These are phyloP conservation scores for Hydraecia micacea DNA, from an alignment of 2,888 invertebrate species.

Conservation along the genomic window DNA sequence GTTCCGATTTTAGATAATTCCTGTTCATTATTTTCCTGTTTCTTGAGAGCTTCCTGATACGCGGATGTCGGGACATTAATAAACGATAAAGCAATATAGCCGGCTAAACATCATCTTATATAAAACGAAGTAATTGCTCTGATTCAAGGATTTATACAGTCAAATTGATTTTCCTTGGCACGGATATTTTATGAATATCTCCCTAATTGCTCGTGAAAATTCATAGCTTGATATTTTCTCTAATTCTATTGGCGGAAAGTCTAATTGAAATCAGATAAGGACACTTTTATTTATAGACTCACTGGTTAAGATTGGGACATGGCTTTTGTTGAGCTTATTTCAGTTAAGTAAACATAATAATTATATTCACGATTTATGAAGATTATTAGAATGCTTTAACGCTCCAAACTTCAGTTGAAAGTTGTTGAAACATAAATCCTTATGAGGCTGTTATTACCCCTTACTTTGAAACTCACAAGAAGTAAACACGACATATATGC, in stretches of 20 bases:
- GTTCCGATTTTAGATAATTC: constrained; percentile 5
- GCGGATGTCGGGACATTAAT: constrained; percentile 24
- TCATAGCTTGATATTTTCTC: constrained; percentile 49
- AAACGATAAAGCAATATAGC: constrained; percentile 38
- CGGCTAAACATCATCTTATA: constrained; percentile 43
- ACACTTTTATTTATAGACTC: constrained; percentile 14
- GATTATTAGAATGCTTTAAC: constrained; percentile 7
- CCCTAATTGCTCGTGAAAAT: constrained; percentile 51
- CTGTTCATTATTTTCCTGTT: constrained; percentile 15
- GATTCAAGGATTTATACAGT: constrained; percentile 53
- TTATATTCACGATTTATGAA: neutral
- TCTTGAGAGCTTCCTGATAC: constrained; percentile 29
- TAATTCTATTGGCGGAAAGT: constrained; percentile 37
- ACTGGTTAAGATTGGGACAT: neutral
- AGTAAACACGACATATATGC: constrained; percentile 27
- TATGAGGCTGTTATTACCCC: constrained; percentile 25
- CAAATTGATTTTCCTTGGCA: constrained; percentile 54
- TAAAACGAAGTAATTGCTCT: constrained; percentile 54
- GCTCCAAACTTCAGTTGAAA: constrained; percentile 10
- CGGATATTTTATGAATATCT: constrained; percentile 60
- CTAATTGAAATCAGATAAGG: constrained; percentile 43
- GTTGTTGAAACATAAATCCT: constrained; percentile 42
- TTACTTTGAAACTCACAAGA: constrained; percentile 31
- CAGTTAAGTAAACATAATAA: neutral
- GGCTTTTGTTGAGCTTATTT: constrained; percentile 8